Evolutionary conservation across 1,140 invertebrate species (phyloP), one percentile per base, ranked within the genome.

Genomic region (Caenorhabditis inopinata): DNA sequence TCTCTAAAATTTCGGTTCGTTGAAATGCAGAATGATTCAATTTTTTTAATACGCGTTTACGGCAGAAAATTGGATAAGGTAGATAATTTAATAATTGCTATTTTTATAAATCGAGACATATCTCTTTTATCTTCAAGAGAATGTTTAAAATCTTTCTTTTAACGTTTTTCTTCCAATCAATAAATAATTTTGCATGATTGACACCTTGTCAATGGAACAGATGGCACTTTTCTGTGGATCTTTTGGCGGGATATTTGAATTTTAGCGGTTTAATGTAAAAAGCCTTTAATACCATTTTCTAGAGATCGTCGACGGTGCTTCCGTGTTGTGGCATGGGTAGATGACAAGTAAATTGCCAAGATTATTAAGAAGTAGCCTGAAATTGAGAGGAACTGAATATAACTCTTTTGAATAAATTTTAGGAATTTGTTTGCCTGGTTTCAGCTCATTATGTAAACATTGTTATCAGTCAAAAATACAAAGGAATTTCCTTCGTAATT

Each of bases 291-390:
- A 76, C 75, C 75, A 35, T 76, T 49, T 35, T 51, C 48, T 14
- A 25, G 35, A 3, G 75, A 76, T 38, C 75, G 9, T 18, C 75
- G 12, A 38, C 53, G 75, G 38, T 76, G 75, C 38, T 51, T 48
- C 18, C 32, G 25, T 14, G 32, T 48, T 51, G 18, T 49, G 18
- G 46, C 75, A 76, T 14, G 14, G 9, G 46, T 42, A 25, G 48
- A 29, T n/a, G 75, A 47, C 18, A 48, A 5, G 29, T 47, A 48
- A 2, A 47, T 23, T 29, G 46, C 14, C 2, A 75, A 2, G 45
- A 75, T 75, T 46, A 48, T 32, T 1, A 75, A 14, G 11, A 46
- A 29, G 23, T 16, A 75, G 48, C 42, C 73, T 75, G 42, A 68
- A 68, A 68, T 32, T n/a, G 25, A 35, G 16, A 32, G 35, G 16